Base-by-base conservation (phyloP, 2,113 vertebrate genomes). In the Oxyruncus cristatus region DNA sequence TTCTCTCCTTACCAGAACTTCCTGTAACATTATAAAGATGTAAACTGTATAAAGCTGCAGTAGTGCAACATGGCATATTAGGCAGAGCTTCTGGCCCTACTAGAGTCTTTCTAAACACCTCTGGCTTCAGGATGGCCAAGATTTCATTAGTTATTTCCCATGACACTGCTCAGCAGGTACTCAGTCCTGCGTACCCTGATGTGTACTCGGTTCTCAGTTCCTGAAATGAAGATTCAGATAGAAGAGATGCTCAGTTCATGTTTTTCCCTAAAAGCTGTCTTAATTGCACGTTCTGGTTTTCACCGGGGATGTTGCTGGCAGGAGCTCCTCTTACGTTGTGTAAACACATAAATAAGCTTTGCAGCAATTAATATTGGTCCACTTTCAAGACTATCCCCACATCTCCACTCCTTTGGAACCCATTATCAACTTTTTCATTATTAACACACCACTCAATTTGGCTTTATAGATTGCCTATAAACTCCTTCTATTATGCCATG, bases 321-420 rank as follows among this genome's bases (percentile, higher is more conserved):
- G 39, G 81, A 94, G 28, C 42, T 95, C 37, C 76, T 65, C 52
- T 77, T 61, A 37, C 27, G 16, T 86, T 81, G 42, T 46, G 32
- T 89, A 95, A 96, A 94, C 82, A 96, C 75, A 90, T 91, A 93
- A 96, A 93, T 78, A 95, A 93, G n/a, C 76, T 94, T 93, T 94
- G 76, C 73, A 85, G 91, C 76, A 93, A 92, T 92, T 93, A 95
- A 94, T 93, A 75, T 91, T 89, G 85, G 95, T 94, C 92, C 87
- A 84, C 61, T 88, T 91, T 93, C 90, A 84, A 88, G 79, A 87
- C 76, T 93, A 94, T 94, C 83, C 90, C 88, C 85, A 81, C 41
- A 76, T 80, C 76, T 92, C 88, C 73, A 37, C 22, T 93, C 68
- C 72, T 85, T 83, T 88, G 82, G 72, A 96, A 93, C 78, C 73